Base-by-base conservation (phyloP, 2,888 invertebrate genomes). In the Orthosia cruda region DNA sequence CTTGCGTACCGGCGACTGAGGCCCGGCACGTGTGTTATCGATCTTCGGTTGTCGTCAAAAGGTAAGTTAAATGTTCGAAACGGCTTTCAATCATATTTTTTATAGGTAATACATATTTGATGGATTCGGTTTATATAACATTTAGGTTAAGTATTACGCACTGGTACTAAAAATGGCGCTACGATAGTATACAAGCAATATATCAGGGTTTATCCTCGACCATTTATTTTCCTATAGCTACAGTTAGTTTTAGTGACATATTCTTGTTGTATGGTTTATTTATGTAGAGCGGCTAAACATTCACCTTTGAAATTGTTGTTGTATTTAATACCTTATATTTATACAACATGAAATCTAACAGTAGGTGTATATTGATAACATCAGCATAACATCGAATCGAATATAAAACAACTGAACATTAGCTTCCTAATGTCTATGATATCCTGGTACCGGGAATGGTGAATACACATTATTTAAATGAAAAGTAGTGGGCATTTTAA, bases 11-110 rank as follows among this genome's bases (percentile, higher is more conserved):
- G 91, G 88, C 90, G 86, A 78, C 84, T 69, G 90, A 91, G 87
- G 89, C 89, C 87, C 40, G 88, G 87, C 94, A 94, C 93, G 93
- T 95, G 93, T 88, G 63, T 9, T 93, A 93, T 94, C 93, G 94
- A 95, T 93, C 93, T 91, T 55, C 70, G 66, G 80, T 85, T 86
- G 88, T 89, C 86, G 83, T 78, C 82, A 78, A 84, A 81, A 93
- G 94, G 94, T 94, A 79, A 92, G 93, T 89, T 75, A 67, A 72
- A 66, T 32, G 40, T 54, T 74, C 13, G 67, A 76, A 78, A 74
- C 64, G 70, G 71, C 66, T 71, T 77, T 68, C 50, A 59, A 76
- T 84, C 68, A 69, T 81, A 64, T 67, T 82, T 81, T 69, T 78
- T 81, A 74, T 74, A 63, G 83, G 73, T 63, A 71, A 61, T 70